Conservation (phyloP, 2,113 vertebrate species). For the Anarrhichthys ocellatus region DNA sequence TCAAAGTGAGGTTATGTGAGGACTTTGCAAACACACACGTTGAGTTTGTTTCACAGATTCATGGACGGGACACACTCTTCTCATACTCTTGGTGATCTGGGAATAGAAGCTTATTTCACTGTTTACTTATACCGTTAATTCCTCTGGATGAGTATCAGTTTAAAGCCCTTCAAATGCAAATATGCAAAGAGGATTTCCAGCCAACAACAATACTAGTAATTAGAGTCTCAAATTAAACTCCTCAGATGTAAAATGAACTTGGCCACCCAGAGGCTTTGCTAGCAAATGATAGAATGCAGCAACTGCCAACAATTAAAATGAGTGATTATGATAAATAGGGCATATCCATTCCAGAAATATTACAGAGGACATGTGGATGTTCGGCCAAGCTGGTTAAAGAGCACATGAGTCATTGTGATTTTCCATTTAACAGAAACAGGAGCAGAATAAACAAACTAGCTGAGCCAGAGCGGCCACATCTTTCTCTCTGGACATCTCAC, state of each 20-base stretch:
- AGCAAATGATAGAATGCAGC: constrained; percentile 43
- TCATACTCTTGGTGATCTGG: constrained; percentile 15
- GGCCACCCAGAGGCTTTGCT: constrained; percentile 37
- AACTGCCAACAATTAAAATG: constrained; percentile 43
- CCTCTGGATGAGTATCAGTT: constrained; percentile 41
- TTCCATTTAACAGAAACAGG: constrained; percentile 42
- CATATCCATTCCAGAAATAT: constrained; percentile 31
- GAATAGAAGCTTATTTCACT: constrained; percentile 21
- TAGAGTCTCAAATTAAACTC: constrained; percentile 55
- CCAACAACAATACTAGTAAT: constrained; percentile 39
- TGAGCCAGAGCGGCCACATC: not conserved
- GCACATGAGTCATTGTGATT: constrained; percentile 20
- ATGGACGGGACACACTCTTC: not conserved
- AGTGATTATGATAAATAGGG: constrained; percentile 35
- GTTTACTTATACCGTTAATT: constrained; percentile 27
- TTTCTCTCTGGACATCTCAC: constrained; percentile 20
- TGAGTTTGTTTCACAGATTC: too few species aligned
- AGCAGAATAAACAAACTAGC: constrained; percentile 33
- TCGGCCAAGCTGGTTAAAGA: constrained; percentile 38
- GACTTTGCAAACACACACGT: not conserved
- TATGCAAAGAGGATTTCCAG: constrained; percentile 28
- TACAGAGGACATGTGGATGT: not conserved
- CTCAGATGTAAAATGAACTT: constrained; percentile 62
- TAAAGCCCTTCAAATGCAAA: constrained; percentile 43
- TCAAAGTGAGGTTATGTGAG: not conserved